A percentile compares a stretch with the other conserved stretches of the same genome.
These are phyloP conservation scores for Hirundichthys speculiger DNA, from an alignment of 2,113 vertebrate genomes.

Conservation along the genomic window DNA sequence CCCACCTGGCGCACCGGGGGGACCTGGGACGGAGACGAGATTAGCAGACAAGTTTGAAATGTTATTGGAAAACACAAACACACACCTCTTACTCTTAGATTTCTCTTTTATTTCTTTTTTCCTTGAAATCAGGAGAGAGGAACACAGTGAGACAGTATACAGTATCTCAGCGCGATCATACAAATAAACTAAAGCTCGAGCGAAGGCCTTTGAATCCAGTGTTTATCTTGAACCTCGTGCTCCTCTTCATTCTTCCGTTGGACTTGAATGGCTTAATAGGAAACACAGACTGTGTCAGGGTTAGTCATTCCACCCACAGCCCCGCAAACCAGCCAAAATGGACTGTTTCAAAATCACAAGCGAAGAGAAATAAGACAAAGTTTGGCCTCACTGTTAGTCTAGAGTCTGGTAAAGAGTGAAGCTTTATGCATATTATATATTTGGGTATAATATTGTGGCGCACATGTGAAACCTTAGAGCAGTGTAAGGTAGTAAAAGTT, in stretches of 20 bases:
- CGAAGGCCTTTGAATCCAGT: slow-evolving; percentile 41
- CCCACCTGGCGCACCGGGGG: slow-evolving; percentile 95
- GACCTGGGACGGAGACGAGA: slow-evolving; percentile 77
- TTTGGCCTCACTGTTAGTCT: too few relatives aligned
- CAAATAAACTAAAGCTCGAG: slow-evolving; percentile 33
- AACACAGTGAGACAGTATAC: too few relatives aligned
- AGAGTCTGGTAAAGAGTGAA: too few relatives aligned
- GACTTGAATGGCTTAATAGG: slow-evolving; percentile 61
- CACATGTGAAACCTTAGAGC: too few relatives aligned
- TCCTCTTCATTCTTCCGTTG: slow-evolving; percentile 42
- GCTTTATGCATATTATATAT: too few relatives aligned
- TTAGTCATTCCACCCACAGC: slow-evolving; percentile 57
- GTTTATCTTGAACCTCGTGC: slow-evolving; percentile 52
- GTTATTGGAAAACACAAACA: too few relatives aligned
- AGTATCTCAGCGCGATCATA: slow-evolving; percentile 21
- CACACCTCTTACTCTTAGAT: too few relatives aligned
- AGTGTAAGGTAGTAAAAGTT: too few relatives aligned
- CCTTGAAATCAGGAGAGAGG: too few relatives aligned
- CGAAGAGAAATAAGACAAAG: slow-evolving; percentile 40
- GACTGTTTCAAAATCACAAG: slow-evolving; percentile 56
- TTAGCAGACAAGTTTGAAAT: neutral
- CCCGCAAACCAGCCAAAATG: slow-evolving; percentile 57
- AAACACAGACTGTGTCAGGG: slow-evolving; percentile 63
- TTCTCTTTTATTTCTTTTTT: too few relatives aligned
- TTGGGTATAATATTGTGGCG: too few relatives aligned